phyloP scores from a whole-genome alignment of 1,140 invertebrate genomes.

The Drosophila hydei region DNA sequence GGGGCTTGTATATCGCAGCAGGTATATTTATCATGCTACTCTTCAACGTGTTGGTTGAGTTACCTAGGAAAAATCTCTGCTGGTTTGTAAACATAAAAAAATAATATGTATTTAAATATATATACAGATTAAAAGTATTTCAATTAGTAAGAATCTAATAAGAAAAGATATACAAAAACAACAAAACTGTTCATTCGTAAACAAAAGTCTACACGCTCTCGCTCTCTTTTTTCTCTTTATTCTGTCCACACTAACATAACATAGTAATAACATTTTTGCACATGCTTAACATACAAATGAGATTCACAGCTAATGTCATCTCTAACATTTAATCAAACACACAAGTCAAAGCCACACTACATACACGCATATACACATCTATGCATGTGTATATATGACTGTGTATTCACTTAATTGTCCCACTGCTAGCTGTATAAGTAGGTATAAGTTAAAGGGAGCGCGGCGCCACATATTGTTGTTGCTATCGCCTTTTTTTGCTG shows the following conservation, averaged over 20 bases:
- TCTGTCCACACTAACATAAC: neutral
- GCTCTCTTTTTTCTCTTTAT: neutral
- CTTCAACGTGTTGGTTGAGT: slow-evolving; percentile 7
- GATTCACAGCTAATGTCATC: slow-evolving; percentile 1
- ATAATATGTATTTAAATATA: no score
- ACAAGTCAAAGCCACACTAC: neutral
- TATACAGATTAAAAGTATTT: neutral
- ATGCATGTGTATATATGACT: neutral
- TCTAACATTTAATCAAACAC: slow-evolving; percentile 1
- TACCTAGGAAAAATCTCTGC: neutral
- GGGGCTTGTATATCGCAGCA: neutral
- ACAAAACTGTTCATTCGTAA: no score
- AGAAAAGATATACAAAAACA: no score
- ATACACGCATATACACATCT: no score
- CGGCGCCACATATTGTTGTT: slow-evolving; percentile 22
- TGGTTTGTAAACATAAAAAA: neutral
- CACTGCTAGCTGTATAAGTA: slow-evolving; percentile 10
- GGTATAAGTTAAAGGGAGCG: slow-evolving; percentile 2
- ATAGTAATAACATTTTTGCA: slow-evolving; percentile 8
- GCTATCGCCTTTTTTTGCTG: slow-evolving; percentile 17
- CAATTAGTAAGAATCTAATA: no score
- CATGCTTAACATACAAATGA: slow-evolving; percentile 1
- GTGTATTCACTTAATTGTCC: slow-evolving; percentile 19
- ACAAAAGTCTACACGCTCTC: neutral
- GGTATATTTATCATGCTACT: slow-evolving; percentile 7